Percentiles rank a stretch among this genome's conserved stretches.
phyloP scores from a whole-genome alignment of 2,888 invertebrate species.

The Eurytoma californica region DNA sequence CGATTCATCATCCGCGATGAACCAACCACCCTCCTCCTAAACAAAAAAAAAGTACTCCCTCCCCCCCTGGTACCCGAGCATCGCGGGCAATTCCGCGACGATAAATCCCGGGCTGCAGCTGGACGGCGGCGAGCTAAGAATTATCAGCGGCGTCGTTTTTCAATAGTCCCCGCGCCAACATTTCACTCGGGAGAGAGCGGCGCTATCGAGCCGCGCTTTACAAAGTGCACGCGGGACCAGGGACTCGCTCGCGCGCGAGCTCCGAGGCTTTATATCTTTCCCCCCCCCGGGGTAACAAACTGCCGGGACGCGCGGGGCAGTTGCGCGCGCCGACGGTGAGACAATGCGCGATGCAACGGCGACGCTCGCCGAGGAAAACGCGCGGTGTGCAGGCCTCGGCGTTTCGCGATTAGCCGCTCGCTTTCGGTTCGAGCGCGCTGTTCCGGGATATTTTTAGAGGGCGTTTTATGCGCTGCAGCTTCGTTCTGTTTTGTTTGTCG shows the following conservation, averaged over 20 bases:
- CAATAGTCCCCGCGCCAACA: conserved; percentile 28
- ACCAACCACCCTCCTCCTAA: not conserved
- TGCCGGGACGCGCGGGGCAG: not conserved
- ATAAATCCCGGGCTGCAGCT: conserved; percentile 23
- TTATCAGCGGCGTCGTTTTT: conserved; percentile 48
- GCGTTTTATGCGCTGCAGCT: not conserved
- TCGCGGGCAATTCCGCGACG: conserved; percentile 14
- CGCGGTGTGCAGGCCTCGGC: not conserved
- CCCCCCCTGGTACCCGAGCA: not conserved
- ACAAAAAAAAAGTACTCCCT: not conserved
- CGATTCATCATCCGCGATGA: not conserved
- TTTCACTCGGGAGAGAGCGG: conserved; percentile 18
- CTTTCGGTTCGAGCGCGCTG: not conserved
- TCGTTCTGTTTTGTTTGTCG: too few relatives aligned
- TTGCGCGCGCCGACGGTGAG: not conserved
- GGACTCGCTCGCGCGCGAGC: not conserved
- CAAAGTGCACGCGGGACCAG: not conserved
- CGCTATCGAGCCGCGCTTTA: conserved; percentile 34
- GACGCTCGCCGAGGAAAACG: not conserved
- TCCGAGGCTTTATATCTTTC: conserved; percentile 24
- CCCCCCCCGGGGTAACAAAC: conserved; percentile 26
- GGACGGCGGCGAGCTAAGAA: conserved; percentile 41
- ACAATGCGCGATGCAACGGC: not conserved
- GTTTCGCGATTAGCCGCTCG: not conserved
- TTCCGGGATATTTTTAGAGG: not conserved